A percentile compares a stretch with the other conserved stretches of the same genome.
These are phyloP conservation scores for Chondrilla cf. caribensis DNA, from an alignment of 37 sponge, comb jelly and placozoan species.

Conservation along the genomic window DNA sequence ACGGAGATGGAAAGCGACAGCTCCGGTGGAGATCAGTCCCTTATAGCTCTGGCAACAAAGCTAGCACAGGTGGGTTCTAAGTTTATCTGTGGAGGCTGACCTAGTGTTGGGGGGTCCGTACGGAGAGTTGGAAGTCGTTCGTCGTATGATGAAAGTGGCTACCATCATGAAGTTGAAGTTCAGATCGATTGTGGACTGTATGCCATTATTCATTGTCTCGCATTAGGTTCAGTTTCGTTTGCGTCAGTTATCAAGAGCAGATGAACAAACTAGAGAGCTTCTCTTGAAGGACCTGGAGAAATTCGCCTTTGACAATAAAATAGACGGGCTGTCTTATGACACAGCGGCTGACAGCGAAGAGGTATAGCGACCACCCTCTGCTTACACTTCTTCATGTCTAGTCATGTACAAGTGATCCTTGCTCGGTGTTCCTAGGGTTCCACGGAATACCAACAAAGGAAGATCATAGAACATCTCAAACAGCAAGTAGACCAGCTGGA, in stretches of 20 bases:
- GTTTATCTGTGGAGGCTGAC: no score
- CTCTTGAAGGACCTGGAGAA: slow-evolving; percentile 9
- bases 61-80: background rate
- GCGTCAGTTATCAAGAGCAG: background rate
- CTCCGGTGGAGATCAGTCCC: background rate
- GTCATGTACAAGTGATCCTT: background rate
- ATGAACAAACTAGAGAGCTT: background rate
- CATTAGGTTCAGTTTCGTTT: slow-evolving; percentile 16
- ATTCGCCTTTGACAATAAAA: background rate
- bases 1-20: background rate
- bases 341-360: slow-evolving; percentile 7
- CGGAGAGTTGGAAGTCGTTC: no score
- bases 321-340: background rate
- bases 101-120: no score
- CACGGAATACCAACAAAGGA: background rate
- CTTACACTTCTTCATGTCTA: no score
- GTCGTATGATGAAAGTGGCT: no score
- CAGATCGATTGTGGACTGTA: no score
- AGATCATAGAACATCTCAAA: background rate
- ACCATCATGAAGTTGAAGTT: no score
- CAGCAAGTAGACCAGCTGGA: slow-evolving; percentile 10
- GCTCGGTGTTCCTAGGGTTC: background rate
- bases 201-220: background rate
- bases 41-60: slow-evolving; percentile 12
- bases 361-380: background rate